Percentiles rank a stretch among this genome's conserved stretches.
Evolutionary conservation across 2,797 vertebrate species (phyloP).

Genomic region (Melanogrammus aeglefinus): DNA sequence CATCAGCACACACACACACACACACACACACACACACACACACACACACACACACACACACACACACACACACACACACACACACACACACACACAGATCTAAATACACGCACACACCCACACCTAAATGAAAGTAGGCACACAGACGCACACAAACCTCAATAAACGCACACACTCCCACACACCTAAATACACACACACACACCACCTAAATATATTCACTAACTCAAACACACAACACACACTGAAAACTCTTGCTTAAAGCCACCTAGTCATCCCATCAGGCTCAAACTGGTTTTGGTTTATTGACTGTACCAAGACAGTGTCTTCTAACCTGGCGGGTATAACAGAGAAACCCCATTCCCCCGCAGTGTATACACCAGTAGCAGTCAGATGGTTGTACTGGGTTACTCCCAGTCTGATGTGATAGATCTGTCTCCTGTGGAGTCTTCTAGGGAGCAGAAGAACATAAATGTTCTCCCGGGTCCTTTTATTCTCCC

Average conservation of each 20-base stretch:
- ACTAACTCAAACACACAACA: not conserved
- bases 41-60: conserved; percentile 2
- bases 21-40: not conserved
- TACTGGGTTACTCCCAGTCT: not conserved
- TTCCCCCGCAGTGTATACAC: not conserved
- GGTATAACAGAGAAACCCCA: too few relatives aligned
- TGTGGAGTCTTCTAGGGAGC: not conserved
- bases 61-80: conserved; percentile 11
- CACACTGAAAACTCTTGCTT: not conserved
- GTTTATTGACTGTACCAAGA: not conserved
- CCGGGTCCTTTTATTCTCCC: not conserved
- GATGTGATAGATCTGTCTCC: not conserved
- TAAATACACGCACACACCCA: not conserved
- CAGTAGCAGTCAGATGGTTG: not conserved
- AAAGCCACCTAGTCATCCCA: not conserved
- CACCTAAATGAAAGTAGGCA: not conserved
- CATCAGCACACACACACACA: conserved; percentile 1
- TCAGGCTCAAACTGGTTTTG: not conserved
- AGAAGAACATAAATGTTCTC: not conserved
- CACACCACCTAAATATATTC: not conserved
- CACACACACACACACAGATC: conserved; percentile 1
- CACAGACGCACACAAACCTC: not conserved
- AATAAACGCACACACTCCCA: not conserved
- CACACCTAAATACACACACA: not conserved
- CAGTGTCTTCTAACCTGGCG: not conserved